Evolutionary conservation across 2,113 vertebrate species (phyloP), one percentile per base, ranked within the genome.

Genomic region (Lota lota): DNA sequence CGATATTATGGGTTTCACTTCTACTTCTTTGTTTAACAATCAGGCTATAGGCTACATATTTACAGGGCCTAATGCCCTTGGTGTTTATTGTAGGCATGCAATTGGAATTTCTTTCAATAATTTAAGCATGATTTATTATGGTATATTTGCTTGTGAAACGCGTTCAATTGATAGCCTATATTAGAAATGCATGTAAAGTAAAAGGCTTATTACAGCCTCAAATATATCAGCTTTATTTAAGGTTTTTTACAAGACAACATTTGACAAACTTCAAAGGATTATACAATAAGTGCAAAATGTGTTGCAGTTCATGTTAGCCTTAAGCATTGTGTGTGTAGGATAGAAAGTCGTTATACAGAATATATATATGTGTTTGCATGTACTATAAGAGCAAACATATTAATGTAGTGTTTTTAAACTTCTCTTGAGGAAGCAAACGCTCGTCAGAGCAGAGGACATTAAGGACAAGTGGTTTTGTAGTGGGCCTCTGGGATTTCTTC

Each of bases 271-370:
- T 88, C 82, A 91, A 89, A 85, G 78, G 89, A 90, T 84, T 94
- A 95, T 97, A 97, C 90, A 92, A 81, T 94, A 95, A 97, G 95
- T 98, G 96, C 95, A 97, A 95, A 68, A 24, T 92, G 93, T 93
- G 93, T 92, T 92, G 88, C 88, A 88, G 81, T 78, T 85, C 80
- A 83, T 73, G 72, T 85, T 84, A 93, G 78, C 71, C 75, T 93
- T 89, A 93, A 95, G 94, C 93, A 88, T 90, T 91, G 94, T 94
- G 85, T 85, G 84, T 81, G 70, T 81, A 85, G 50, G 64, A 81
- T 84, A 83, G 80, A 77, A 80, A 75, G 81, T 71, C 81, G 82
- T 78, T 89, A 88, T 70, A 88, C 71, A 72, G 79, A 74, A 75
- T 85, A 91, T 85, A 91, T 85, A 79, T 69, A 79, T 24, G 83